Conservation (phyloP, 2,888 invertebrate species). For the Eupithecia tripunctaria region DNA sequence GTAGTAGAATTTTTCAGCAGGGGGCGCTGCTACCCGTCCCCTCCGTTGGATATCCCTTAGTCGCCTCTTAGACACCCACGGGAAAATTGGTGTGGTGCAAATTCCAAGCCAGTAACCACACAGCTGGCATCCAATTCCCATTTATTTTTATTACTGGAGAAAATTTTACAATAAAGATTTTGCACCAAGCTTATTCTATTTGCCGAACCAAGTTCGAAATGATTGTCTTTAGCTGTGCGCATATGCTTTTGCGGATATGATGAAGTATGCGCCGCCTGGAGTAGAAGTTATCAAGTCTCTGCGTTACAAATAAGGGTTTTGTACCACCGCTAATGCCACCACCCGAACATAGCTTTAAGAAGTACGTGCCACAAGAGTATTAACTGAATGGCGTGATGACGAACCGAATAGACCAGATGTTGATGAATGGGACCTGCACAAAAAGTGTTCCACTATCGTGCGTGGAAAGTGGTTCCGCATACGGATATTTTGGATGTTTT, state of each 20-base stretch:
- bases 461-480: conserved; percentile 40
- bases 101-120: too few species aligned
- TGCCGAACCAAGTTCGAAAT: background rate
- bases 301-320: background rate
- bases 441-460: conserved; percentile 35
- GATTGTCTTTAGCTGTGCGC: too few species aligned
- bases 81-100: too few species aligned
- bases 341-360: conserved; percentile 28
- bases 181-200: background rate
- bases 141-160: background rate
- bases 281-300: background rate
- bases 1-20: too few species aligned
- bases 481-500: background rate
- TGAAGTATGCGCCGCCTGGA: too few species aligned
- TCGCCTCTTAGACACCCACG: too few species aligned
- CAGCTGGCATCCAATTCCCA: background rate
- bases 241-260: too few species aligned
- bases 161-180: background rate
- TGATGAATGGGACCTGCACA: conserved; percentile 66
- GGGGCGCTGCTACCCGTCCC: too few species aligned
- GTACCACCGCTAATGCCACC: conserved; percentile 9
- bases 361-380: conserved; percentile 47
- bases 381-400: conserved; percentile 67
- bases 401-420: conserved; percentile 71
- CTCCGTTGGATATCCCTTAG: too few species aligned